Conservation (phyloP, 2,888 invertebrate genomes). For the Pristionchus mayeri region DNA sequence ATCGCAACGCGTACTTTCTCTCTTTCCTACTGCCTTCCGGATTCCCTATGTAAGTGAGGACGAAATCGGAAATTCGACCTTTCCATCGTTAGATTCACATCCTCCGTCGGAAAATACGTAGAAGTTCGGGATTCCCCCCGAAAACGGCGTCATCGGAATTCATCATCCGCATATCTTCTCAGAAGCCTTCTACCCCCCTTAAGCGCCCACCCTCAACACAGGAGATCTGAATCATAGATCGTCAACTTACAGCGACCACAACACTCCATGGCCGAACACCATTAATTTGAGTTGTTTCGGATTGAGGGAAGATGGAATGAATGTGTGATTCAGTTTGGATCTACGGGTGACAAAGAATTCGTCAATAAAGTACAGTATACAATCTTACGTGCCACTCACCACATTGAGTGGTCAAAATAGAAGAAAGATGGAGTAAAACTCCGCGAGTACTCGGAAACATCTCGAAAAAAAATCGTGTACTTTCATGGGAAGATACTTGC, state of each 20-base stretch:
- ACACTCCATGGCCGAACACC: too few species aligned
- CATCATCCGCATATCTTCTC: background rate
- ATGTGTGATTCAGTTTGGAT: background rate
- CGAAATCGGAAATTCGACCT: too few species aligned
- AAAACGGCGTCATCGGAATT: background rate
- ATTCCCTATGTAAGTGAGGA: too few species aligned
- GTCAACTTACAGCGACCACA: too few species aligned
- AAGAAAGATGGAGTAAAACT: slow-evolving; percentile 26
- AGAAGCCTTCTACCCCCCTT: background rate
- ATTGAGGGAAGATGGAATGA: background rate
- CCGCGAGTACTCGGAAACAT: background rate
- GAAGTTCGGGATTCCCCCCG: background rate
- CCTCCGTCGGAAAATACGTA: background rate
- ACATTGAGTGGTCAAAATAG: too few species aligned
- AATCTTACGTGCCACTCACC: too few species aligned
- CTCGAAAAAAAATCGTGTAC: background rate
- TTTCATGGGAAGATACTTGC: background rate
- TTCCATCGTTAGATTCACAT: too few species aligned
- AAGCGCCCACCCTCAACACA: background rate
- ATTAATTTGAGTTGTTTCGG: slow-evolving; percentile 4
- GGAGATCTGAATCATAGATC: too few species aligned
- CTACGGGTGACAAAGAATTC: too few species aligned
- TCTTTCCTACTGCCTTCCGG: background rate
- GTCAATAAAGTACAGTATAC: too few species aligned
- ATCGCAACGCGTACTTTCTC: background rate